These are phyloP conservation scores for Epirrita christyi DNA, from an alignment of 2,888 invertebrate species.

Conservation along the genomic window DNA sequence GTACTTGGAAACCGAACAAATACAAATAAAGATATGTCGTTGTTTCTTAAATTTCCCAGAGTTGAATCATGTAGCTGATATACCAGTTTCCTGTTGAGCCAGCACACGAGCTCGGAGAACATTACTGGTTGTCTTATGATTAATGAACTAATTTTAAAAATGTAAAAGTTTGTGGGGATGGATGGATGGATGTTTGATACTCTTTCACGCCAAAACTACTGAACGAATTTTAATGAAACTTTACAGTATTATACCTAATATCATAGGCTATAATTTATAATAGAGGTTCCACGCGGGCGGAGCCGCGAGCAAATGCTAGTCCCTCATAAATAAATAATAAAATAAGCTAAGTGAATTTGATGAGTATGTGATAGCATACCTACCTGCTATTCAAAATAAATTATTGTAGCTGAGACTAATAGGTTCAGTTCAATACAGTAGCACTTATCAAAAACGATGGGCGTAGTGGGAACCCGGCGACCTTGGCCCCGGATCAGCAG, in stretches of 20 bases:
- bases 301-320: too few relatives aligned
- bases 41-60: slow-evolving; percentile 3
- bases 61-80: neutral
- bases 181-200: too few relatives aligned
- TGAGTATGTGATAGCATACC: too few relatives aligned
- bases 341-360: too few relatives aligned
- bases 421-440: slow-evolving; percentile 26
- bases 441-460: slow-evolving; percentile 37
- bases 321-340: too few relatives aligned
- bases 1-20: slow-evolving; percentile 36
- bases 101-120: neutral
- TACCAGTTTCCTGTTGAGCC: slow-evolving; percentile 8
- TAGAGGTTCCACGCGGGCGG: too few relatives aligned
- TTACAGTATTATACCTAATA: too few relatives aligned
- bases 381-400: neutral
- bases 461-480: slow-evolving; percentile 53
- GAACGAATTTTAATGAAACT: too few relatives aligned
- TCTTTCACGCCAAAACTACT: too few relatives aligned
- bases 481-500: slow-evolving; percentile 60
- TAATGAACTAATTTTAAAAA: too few relatives aligned
- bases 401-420: neutral
- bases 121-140: slow-evolving; percentile 8
- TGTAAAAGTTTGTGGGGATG: too few relatives aligned
- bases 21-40: slow-evolving; percentile 1
- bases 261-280: too few relatives aligned